Base-by-base conservation (phyloP, 64 coral and sea anemone species). In the Porites australiensis region DNA sequence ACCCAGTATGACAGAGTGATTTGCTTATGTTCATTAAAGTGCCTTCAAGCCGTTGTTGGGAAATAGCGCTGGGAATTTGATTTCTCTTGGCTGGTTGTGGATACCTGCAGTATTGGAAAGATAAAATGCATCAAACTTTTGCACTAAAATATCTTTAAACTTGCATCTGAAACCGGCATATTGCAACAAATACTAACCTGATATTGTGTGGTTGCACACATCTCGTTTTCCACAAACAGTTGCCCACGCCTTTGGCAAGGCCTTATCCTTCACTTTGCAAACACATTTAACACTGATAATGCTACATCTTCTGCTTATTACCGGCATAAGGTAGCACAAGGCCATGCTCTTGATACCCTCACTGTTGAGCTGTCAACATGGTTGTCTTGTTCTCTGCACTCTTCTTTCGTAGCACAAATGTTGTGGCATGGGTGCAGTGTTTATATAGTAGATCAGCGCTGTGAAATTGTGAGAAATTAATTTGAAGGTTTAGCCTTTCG, bases 1-100 rank as follows among this genome's bases (percentile, higher is more conserved):
- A 88, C 64, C 16, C 71, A 59, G 87, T n/a, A n/a, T n/a, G 87
- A 5, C 47, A 81, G 45, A 88, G 70, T 13, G 48, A 49, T 89
- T 78, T 78, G 9, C 57, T 52, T 10, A 52, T 10, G 19, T 11
- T 46, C 46, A 8, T 37, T 13, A 46, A 3, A 13, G 12, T 73
- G 44, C 70, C 70, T 3, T 37, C 9, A 1, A 49, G 8, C 27
- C 27, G 13, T 0, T 37, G 70, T 27, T 45, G 62, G 0, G 13
- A 13, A 13, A 13, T 2, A 0, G 4, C 1, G 18, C 62, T 64
- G 13, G 62, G 21, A 14, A 73, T 37, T 13, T 44, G 43, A 73
- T 64, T 37, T 47, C 43, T 45, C 70, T 10, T 73, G 70, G 8
- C 37, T 73, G 5, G 70, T 72, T 73, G 54, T 44, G 62, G 14